Base-by-base conservation (phyloP, 2,888 invertebrate species). In the Leistus spinibarbis region DNA sequence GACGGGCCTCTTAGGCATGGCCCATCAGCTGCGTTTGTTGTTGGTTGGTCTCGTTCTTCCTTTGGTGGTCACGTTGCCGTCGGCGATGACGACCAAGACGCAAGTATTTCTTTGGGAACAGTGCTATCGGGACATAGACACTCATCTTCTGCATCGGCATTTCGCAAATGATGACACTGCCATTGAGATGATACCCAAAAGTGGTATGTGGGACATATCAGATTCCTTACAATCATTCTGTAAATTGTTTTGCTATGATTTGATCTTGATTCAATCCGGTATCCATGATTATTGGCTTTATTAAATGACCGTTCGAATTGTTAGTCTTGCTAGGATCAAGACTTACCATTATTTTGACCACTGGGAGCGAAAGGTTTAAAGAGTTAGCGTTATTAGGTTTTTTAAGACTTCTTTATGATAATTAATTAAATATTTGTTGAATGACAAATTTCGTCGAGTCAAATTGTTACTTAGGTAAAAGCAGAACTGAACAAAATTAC, bases 1-100 rank as follows among this genome's bases (percentile, higher is more conserved):
- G 16, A 27, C 66, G 54, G 66, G 66, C 66, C 57, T 40, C 27
- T 40, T 57, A 72, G 60, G 64, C 71, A 72, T 72, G 71, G 71
- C 71, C 71, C 65, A 53, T 27, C 54, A 62, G 60, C 40, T 64
- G 63, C 65, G 53, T 64, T 23, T 54, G 71, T 65, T 72, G 71
- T 65, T 72, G 23, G 16, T 16, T 20, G 19, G 19, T 13, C 63
- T 63, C 16, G 16, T 17, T 23, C 27, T 40, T 27, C 65, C 19
- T 24, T 65, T 23, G 24, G 7, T 40, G 27, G 27, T 27, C 4
- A 4, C 40, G 40, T n/a, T 40, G 16, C 22, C 24, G 27, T 5
- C 65, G 19, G 10, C 65, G 27, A 60, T 40, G 17, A 27, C 13
- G 24, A 17, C 20, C 10, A 16, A 5, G 27, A 27, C 27, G 24